Base-by-base conservation (phyloP, 2,113 vertebrate species). In the Sylvilagus bachmani region DNA sequence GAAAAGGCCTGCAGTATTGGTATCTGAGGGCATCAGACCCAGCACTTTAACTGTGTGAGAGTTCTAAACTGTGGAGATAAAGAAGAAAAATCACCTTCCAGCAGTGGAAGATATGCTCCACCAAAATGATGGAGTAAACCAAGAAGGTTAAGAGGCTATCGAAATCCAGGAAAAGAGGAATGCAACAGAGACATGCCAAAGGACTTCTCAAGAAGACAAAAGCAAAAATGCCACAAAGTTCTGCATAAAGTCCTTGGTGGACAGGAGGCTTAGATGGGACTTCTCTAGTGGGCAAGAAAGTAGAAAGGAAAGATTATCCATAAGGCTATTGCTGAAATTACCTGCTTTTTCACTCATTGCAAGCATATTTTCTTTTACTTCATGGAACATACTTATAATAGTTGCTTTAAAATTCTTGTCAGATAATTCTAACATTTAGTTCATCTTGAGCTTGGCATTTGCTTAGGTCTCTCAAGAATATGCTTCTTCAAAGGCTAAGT, bases 351-450 rank as follows among this genome's bases (percentile, higher is more conserved):
- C 51, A 93, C 69, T 87, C 19, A 58, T 38, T 84, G 44, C 13
- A 93, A 75, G 25, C 9, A 6, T 49, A 33, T 90, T 77, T 86
- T 90, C 38, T 31, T 75, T 78, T 77, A 90, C 22, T 12, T 87
- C 29, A 53, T 3, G 71, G 36, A 77, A 89, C 13, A 62, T 44
- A 95, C 38, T 31, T 31, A 71, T 29, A 78, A 29, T 27, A 93
- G 10, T 44, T 71, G 49, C 51, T 91, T 87, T 93, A 93, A 93
- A 86, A 86, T 69, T 14, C 16, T 38, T 81, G 5, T 31, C 38
- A 79, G 29, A 62, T 62, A 90, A 87, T 78, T 95, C 14, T 58
- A 58, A 73, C 22, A 87, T 49, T 25, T 70, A 29, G 61, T 53
- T 94, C 64, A 88, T 55, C 24, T 44, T 78, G 44, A 93, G n/a